Base-by-base conservation (phyloP, 1,140 invertebrate species). In the Onthophagus taurus region DNA sequence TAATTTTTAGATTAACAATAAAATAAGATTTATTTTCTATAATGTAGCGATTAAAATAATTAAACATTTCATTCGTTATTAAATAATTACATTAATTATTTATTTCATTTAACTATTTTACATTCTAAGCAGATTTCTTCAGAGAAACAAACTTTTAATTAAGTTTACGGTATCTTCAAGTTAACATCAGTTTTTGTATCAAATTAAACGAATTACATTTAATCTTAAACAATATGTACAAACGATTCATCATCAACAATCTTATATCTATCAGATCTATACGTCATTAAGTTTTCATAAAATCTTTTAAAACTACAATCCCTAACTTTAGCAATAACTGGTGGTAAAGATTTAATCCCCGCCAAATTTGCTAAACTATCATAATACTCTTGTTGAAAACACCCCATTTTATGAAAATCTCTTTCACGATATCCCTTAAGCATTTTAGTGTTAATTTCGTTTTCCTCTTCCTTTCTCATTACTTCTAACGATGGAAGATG, bases 361-460 rank as follows among this genome's bases (percentile, higher is more conserved):
- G 74, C 76, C 6, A 69, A 63, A 4, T 61, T 55, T 1, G 77
- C 72, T 2, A 83, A 55, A 34, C 75, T 69, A 29, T 76, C 64
- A 55, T 76, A 77, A 58, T 82, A 83, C 5, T 34, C 29, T 4
- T 60, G 58, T 70, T 74, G 71, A 13, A 68, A 58, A 20, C 58
- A 50, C 4, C 77, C 75, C 72, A 82, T 74, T 57, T 68, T 63
- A 53, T 83, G 80, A 20, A 77, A 77, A 53, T 81, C 68, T 12
- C 67, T 61, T 26, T 68, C 66, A 0, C 64, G 53, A 7, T 76
- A 57, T 5, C 76, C 77, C 31, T 56, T 59, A 8, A 53, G 51
- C 26, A 60, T 54, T 31, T 68, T 57, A 9, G 54, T 49, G 33
- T 66, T 33, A 30, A 74, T 56, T 46, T 82, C 78, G 3, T 60